Evolutionary conservation across 1,140 invertebrate genomes (phyloP), one percentile per base, ranked within the genome.

Genomic region (Ostrea edulis): DNA sequence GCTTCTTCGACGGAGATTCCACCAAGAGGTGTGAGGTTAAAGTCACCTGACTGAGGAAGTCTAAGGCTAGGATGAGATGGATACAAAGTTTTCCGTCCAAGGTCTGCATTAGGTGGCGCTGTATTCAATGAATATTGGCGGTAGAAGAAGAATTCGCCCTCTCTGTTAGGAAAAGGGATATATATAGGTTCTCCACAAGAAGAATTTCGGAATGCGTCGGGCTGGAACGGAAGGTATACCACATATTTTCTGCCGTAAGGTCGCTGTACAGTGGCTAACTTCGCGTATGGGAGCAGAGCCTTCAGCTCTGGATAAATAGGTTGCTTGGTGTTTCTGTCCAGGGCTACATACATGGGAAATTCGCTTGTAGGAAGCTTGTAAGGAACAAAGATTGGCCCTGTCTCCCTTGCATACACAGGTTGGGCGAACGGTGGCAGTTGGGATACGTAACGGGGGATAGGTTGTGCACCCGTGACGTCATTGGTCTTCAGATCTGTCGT

Each of bases 331-430:
- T 25, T 14, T 51, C 82, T 52, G 20, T 52, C 44, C 22, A 83
- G n/a, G 20, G 35, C 51, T 8, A 83, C 82, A 83, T 83, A 83
- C 44, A 53, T 52, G 5, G 44, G 82, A 44, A 83, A 83, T 20
- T 52, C 8, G 44, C 20, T 52, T 9, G 35, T 83, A n/a, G 82
- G 51, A 11, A 83, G 82, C 11, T 83, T n/a, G 82, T 83, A 83
- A 52, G 82, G 82, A 20, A 53, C 82, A 54, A 53, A 83, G 82
- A 52, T 25, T 2, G 82, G 82, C 20, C 44, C 82, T 5, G 20
- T 35, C 52, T 54, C 82, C 22, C 51, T 25, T 52, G 35, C 51
- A 52, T 83, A 82, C 17, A 83, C 44, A 52, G 82, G 82, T n/a
- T 52, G 22, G 51, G 53, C 82, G 51, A 44, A 51, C n/a, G 44